Percentiles rank a stretch among this genome's conserved stretches.
phyloP scores from a whole-genome alignment of 2,797 vertebrate species.

The Phylloscopus collybita region DNA sequence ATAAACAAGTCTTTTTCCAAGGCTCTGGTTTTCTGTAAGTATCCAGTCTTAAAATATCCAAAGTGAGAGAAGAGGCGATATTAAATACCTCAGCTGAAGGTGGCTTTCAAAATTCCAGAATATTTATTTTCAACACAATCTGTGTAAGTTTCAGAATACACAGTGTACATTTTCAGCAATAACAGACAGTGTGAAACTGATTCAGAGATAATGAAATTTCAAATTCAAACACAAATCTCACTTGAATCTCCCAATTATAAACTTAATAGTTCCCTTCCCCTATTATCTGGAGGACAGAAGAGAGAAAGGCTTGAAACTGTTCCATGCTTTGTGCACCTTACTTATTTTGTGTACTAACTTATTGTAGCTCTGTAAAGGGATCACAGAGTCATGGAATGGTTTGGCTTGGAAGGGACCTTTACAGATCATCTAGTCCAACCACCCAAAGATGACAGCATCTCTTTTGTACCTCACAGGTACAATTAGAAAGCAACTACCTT shows the following conservation, averaged over 20 bases:
- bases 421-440: not conserved
- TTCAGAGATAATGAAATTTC: not conserved
- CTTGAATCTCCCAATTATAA: not conserved
- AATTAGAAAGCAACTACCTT: not conserved
- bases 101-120: not conserved
- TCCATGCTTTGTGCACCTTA: not conserved
- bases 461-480: not conserved
- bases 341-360: not conserved
- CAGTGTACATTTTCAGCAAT: not conserved
- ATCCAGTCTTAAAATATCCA: not conserved
- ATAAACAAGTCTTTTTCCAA: not conserved
- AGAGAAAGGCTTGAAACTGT: not conserved
- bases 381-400: rapidly evolving
- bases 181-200: not conserved
- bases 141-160: not conserved
- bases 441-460: not conserved
- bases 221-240: not conserved
- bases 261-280: not conserved
- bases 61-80: not conserved
- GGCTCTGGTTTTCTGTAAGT: not conserved
- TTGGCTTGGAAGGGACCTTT: not conserved
- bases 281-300: not conserved
- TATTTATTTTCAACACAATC: not conserved
- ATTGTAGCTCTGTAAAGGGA: rapidly evolving
- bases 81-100: not conserved